phyloP scores from a whole-genome alignment of 2,113 vertebrate genomes.

The Bathybates hornii region DNA sequence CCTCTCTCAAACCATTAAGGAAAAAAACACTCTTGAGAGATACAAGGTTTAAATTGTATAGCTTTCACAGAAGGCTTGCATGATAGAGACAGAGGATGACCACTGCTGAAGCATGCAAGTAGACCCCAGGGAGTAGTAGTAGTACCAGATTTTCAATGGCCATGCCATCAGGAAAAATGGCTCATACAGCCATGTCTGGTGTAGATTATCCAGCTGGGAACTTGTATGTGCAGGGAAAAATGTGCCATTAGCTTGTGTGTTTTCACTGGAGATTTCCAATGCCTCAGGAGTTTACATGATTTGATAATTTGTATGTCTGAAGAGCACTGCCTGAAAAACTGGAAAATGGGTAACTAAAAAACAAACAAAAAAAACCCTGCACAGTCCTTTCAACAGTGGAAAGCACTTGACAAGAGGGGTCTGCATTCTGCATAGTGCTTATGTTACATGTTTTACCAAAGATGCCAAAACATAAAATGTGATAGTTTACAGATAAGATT shows the following conservation, averaged over 20 bases:
- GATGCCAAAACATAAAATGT: background rate
- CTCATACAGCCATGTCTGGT: background rate
- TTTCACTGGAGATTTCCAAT: conserved; percentile 17
- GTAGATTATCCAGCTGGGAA: background rate
- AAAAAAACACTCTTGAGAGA: background rate
- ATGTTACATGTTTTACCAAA: background rate
- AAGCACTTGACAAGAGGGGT: background rate
- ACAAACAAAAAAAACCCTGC: background rate
- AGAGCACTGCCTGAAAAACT: background rate
- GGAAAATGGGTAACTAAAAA: background rate
- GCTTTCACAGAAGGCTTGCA: background rate
- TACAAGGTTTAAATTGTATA: background rate
- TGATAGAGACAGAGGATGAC: conserved; percentile 19
- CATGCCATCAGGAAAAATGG: conserved; percentile 10
- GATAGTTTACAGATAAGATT: background rate
- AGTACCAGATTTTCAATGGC: conserved; percentile 1
- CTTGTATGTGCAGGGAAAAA: conserved; percentile 16
- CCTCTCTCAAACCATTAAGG: background rate
- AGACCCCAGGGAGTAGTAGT: background rate
- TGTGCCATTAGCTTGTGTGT: conserved; percentile 1
- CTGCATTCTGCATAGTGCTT: background rate
- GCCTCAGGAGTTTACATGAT: background rate
- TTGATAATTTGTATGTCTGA: background rate
- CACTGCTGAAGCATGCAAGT: background rate
- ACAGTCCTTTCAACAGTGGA: background rate